phyloP scores from a whole-genome alignment of 2,113 vertebrate genomes.

The Lampris megalopsis region DNA sequence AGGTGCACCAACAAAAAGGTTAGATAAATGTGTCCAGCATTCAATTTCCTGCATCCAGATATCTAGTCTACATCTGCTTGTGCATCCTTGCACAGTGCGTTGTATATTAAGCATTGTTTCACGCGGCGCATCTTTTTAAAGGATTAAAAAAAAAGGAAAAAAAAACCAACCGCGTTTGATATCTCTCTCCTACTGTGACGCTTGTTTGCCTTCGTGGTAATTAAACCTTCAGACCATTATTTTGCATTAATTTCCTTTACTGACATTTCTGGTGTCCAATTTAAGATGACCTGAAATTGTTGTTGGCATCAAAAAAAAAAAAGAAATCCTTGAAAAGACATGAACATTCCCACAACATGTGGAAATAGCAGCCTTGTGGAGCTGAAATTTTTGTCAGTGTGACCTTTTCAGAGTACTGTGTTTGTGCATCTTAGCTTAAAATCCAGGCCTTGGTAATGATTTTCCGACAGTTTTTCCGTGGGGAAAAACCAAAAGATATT shows the following conservation, averaged over 20 bases:
- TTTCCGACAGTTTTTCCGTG: too few relatives aligned
- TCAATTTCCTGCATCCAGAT: not conserved
- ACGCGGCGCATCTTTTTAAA: constrained; percentile 8
- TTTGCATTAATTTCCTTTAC: too few relatives aligned
- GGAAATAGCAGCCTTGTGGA: too few relatives aligned
- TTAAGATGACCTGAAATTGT: too few relatives aligned
- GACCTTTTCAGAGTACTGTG: too few relatives aligned
- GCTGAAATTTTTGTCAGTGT: too few relatives aligned
- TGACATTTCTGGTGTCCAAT: too few relatives aligned
- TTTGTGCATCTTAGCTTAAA: not conserved
- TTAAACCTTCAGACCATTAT: too few relatives aligned
- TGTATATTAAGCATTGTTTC: not conserved
- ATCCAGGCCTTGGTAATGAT: not conserved
- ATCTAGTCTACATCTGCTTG: constrained; percentile 12
- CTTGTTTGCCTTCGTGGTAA: too few relatives aligned
- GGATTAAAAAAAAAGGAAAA: not conserved
- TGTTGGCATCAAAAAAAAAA: too few relatives aligned
- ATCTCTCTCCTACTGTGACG: not conserved
- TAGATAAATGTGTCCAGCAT: not conserved
- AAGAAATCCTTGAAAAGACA: too few relatives aligned
- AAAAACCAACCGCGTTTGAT: not conserved
- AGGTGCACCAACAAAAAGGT: constrained; percentile 8
- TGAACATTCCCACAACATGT: too few relatives aligned
- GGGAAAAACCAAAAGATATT: not conserved
- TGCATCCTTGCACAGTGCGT: constrained; percentile 3